Evolutionary conservation across 2,113 vertebrate species (phyloP).

Genomic region (Catagonus wagneri): DNA sequence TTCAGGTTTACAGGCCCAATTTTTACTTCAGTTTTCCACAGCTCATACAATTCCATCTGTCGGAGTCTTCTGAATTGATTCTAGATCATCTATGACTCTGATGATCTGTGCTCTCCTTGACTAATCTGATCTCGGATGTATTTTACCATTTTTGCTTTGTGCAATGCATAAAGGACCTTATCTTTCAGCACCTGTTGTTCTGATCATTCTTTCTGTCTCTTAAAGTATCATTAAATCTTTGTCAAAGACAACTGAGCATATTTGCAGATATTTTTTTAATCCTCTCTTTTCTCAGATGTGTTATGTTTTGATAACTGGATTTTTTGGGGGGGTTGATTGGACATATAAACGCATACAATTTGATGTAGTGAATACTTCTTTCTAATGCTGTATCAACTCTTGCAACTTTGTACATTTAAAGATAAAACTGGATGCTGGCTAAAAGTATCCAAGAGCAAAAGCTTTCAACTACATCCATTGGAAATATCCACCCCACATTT

Average conservation of each 20-base stretch:
- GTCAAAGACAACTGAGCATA: not conserved
- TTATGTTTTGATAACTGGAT: not conserved
- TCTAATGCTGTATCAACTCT: not conserved
- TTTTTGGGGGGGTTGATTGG: not conserved
- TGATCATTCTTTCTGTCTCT: not conserved
- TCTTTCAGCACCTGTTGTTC: not conserved
- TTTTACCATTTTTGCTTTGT: not conserved
- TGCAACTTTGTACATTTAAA: not conserved
- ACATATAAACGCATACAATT: not conserved
- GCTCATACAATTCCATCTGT: not conserved
- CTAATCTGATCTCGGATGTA: not conserved
- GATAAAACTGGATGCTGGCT: not conserved
- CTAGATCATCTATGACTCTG: not conserved
- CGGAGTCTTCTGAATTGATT: not conserved
- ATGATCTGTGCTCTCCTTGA: not conserved
- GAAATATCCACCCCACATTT: not conserved
- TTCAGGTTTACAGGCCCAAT: not conserved
- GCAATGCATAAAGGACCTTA: fast-evolving
- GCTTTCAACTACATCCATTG: not conserved
- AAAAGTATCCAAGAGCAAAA: not conserved
- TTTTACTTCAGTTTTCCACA: not conserved
- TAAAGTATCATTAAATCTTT: not conserved
- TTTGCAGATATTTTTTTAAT: not conserved
- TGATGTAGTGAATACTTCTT: not conserved
- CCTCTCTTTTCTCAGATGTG: not conserved